Evolutionary conservation across 2,888 invertebrate species (phyloP), one percentile per base, ranked within the genome.

Genomic region (Mesodorylaimus sp.): DNA sequence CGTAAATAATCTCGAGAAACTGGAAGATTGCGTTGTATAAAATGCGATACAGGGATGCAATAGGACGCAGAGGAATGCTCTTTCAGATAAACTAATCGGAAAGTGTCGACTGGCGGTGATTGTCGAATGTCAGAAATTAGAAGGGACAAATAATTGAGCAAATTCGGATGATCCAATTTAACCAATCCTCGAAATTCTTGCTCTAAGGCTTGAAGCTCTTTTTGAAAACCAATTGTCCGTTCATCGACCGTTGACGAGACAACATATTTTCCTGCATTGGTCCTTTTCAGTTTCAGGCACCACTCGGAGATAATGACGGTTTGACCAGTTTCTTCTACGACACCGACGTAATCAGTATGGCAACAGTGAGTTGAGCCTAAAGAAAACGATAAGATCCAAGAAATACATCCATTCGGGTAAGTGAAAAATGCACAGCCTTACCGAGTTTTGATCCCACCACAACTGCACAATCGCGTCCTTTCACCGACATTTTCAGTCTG

Each of bases 151-250:
- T 86, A 87, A 47, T 79, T 78, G 3, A 80, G 75, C 46, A 88
- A 70, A 62, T 81, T 79, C 16, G 74, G 69, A 65, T 85, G 82
- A 61, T 76, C 75, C 2, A 86, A 63, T 57, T 78, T 77, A 21
- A 77, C 73, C 52, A 86, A 71, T 24, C 77, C 74, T 60, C 77
- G 76, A 19, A 46, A 43, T 24, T 50, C 52, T 3, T 29, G 10
- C 23, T 51, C 39, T 29, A 52, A 3, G 2, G 29, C 13, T 26
- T 51, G 26, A 26, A 21, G 27, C 50, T 50, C 50, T 5, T 26
- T 29, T 13, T 24, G n/a, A 7, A 44, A 25, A 24, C 21, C 21
- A 41, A n/a, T 19, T n/a, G 10, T 41, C 7, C 10, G 5, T 5
- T n/a, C 10, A 19, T 7, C 13, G 10, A 41, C 32, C 16, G 10